Evolutionary conservation across 2,888 invertebrate genomes (phyloP).

Genomic region (Steinernema carpocapsae): DNA sequence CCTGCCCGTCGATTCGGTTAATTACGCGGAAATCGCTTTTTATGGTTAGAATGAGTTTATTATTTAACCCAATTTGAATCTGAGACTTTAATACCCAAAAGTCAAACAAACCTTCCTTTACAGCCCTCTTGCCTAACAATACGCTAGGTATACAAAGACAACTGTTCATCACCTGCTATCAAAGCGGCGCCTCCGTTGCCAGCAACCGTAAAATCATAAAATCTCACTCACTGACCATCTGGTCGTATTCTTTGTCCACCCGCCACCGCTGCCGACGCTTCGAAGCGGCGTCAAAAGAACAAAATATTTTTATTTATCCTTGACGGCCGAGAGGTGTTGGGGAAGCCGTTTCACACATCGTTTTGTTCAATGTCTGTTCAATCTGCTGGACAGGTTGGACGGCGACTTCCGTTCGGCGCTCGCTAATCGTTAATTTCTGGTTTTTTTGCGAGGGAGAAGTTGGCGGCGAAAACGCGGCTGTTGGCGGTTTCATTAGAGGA

Average conservation of each 20-base stretch:
- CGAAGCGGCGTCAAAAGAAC: conserved; percentile 5
- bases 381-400: too few species aligned
- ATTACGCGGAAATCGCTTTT: too few species aligned
- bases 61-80: too few species aligned
- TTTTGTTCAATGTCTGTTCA: too few species aligned
- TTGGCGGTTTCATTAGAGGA: too few species aligned
- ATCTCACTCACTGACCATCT: conserved; percentile 26
- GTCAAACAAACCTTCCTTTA: not conserved
- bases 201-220: conserved; percentile 17
- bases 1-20: too few species aligned
- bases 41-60: too few species aligned
- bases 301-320: conserved; percentile 25
- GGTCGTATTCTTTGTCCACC: conserved; percentile 10
- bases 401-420: too few species aligned
- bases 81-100: not conserved
- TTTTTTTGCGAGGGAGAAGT: too few species aligned
- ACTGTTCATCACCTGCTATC: conserved; percentile 10
- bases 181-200: not conserved
- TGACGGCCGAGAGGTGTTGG: not conserved
- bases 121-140: not conserved
- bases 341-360: too few species aligned
- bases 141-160: not conserved
- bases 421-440: too few species aligned
- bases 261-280: conserved; percentile 5
- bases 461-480: too few species aligned